A percentile compares a stretch with the other conserved stretches of the same genome.
Conservation (phyloP, 2,797 vertebrate species). For the Pipistrellus pygmaeus region DNA sequence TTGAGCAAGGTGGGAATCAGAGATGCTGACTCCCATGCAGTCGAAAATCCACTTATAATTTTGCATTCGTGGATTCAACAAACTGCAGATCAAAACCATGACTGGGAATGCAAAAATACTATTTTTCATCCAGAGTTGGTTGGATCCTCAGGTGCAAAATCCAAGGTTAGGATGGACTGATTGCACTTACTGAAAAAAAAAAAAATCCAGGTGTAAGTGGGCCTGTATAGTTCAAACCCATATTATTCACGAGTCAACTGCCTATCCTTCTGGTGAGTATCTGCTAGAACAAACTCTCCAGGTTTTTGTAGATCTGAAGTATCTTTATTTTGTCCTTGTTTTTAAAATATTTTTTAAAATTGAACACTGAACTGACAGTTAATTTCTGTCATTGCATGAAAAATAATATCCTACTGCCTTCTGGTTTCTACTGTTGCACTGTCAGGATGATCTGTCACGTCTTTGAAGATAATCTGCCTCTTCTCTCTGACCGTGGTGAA, state of each 20-base stretch:
- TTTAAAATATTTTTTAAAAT: constrained; percentile 3
- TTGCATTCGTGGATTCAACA: not conserved
- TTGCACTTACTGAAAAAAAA: not conserved
- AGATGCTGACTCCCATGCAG: too few species aligned
- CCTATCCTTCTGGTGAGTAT: not conserved
- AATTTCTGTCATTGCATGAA: not conserved
- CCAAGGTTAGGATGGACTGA: not conserved
- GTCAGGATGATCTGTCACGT: not conserved
- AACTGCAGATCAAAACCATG: not conserved
- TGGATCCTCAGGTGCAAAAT: not conserved
- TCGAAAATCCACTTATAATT: not conserved
- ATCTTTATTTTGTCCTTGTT: not conserved
- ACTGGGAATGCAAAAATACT: not conserved
- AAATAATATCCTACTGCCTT: not conserved
- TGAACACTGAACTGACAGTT: not conserved
- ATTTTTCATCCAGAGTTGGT: not conserved
- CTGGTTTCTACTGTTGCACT: not conserved
- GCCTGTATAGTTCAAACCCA: not conserved
- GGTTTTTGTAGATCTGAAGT: not conserved
- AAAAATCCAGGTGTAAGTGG: not conserved
- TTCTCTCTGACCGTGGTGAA: not conserved
- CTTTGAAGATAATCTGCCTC: constrained; percentile 5
- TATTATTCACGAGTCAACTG: not conserved
- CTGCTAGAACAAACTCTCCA: not conserved
- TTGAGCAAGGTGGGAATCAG: not conserved